phyloP scores from a whole-genome alignment of 2,888 invertebrate species.

The Lysandra bellargus region DNA sequence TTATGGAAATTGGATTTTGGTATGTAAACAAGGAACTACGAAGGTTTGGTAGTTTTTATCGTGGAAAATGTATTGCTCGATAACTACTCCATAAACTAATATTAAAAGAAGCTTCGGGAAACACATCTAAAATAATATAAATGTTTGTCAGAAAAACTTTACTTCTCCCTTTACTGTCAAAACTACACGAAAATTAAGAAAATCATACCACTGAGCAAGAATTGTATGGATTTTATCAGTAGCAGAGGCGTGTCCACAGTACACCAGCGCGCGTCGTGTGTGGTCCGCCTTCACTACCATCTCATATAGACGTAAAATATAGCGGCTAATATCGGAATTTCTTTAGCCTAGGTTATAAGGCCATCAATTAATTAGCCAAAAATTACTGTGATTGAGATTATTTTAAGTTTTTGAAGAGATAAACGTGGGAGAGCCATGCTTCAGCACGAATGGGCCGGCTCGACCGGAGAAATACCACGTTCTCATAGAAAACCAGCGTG shows the following conservation, averaged over 20 bases:
- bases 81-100: no score
- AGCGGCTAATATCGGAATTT: slow-evolving; percentile 24
- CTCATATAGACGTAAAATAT: slow-evolving; percentile 28
- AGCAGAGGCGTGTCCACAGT: slow-evolving; percentile 15
- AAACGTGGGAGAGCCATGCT: no score
- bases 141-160: no score
- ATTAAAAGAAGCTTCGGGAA: no score
- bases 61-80: no score
- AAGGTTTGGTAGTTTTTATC: no score
- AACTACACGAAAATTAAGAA: neutral
- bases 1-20: no score
- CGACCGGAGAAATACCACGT: no score
- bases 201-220: neutral
- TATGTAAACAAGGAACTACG: no score
- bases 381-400: neutral
- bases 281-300: slow-evolving; percentile 20
- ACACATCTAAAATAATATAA: no score
- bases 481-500: no score
- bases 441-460: no score
- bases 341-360: slow-evolving; percentile 13
- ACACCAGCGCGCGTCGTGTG: slow-evolving; percentile 16
- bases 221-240: neutral
- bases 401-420: neutral
- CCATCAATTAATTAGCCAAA: neutral
- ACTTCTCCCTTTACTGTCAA: neutral